phyloP scores from a whole-genome alignment of 2,797 vertebrate species.

The Sebastes alutus region DNA sequence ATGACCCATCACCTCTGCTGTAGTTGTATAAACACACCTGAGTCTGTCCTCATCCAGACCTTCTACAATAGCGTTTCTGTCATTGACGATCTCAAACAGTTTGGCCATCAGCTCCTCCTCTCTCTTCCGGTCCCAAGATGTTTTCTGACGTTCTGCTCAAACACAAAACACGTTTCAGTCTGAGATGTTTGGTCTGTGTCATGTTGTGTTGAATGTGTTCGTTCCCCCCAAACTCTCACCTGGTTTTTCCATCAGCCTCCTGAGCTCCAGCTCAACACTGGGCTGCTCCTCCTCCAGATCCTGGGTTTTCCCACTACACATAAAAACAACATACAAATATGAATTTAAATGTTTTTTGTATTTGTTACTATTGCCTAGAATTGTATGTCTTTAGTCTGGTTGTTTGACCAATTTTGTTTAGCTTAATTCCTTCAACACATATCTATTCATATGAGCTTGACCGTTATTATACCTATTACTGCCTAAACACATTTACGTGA shows the following conservation, averaged over 20 bases:
- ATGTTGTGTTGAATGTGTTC: neutral
- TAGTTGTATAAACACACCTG: constrained; percentile 78
- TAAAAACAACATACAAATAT: neutral
- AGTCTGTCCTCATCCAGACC: constrained; percentile 93
- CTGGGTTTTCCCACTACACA: constrained; percentile 87
- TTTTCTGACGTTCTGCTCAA: constrained; percentile 81
- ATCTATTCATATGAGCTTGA: neutral
- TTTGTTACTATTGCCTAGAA: neutral
- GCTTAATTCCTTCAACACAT: neutral
- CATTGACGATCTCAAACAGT: constrained; percentile 89
- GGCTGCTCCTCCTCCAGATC: constrained; percentile 88
- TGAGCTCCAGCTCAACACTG: constrained; percentile 86
- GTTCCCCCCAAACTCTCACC: constrained; percentile 70
- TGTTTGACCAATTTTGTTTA: neutral
- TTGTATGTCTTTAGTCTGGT: neutral
- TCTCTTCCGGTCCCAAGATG: constrained; percentile 75
- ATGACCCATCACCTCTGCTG: neutral
- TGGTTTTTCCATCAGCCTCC: constrained; percentile 86
- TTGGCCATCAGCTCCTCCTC: constrained; percentile 88
- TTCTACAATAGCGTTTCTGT: constrained; percentile 90
- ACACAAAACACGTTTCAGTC: neutral
- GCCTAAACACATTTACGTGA: neutral
- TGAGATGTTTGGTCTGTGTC: accelerated
- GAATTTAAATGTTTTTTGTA: neutral
- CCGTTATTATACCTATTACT: no score